Conservation (phyloP, 1,140 invertebrate genomes). For the Cardiocondyla obscurior region DNA sequence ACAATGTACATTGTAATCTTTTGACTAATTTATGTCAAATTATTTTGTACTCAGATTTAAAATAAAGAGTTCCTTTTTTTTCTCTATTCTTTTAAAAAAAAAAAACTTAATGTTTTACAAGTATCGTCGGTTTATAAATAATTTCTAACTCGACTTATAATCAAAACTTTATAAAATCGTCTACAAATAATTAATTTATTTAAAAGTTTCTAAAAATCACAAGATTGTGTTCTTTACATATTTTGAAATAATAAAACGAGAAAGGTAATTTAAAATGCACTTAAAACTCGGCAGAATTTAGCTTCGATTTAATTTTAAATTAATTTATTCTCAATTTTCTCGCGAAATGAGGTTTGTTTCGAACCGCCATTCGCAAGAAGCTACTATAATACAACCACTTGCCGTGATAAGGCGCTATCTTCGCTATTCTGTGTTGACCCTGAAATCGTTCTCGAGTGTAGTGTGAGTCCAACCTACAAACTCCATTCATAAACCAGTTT, state of each 20-base stretch:
- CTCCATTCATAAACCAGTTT: not conserved
- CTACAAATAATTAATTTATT: not conserved
- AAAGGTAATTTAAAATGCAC: not conserved
- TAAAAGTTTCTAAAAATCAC: not conserved
- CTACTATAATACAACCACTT: not conserved
- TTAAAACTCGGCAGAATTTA: not conserved
- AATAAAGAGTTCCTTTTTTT: slow-evolving; percentile 28
- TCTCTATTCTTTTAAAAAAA: not conserved
- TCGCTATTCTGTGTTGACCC: not conserved
- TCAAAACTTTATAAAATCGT: not conserved
- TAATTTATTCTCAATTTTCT: not conserved
- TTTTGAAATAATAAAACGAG: not conserved
- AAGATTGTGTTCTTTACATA: not conserved
- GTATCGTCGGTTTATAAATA: not conserved
- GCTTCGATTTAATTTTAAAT: not conserved
- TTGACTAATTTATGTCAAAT: slow-evolving; percentile 26
- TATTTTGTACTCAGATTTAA: slow-evolving; percentile 22
- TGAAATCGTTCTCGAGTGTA: not conserved
- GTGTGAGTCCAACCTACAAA: not conserved
- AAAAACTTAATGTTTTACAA: not conserved
- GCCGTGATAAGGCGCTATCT: not conserved
- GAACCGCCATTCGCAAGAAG: not conserved
- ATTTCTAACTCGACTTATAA: not conserved
- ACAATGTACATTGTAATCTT: slow-evolving; percentile 1
- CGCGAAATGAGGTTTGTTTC: not conserved